phyloP scores from a whole-genome alignment of 1,140 invertebrate species.

The Muscidifurax raptorellus region DNA sequence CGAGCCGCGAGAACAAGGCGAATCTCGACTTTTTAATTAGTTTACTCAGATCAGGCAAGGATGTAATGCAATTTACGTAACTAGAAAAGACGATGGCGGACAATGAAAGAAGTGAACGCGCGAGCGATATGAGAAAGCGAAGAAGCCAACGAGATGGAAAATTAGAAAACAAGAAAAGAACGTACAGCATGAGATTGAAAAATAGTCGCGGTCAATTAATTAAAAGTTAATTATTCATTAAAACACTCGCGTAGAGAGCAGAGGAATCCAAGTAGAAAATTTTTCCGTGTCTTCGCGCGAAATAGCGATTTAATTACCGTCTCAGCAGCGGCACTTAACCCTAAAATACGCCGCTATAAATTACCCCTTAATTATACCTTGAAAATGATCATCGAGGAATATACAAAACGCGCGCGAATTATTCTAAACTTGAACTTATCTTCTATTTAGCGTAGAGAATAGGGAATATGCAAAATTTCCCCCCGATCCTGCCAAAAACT shows the following conservation, averaged over 20 bases:
- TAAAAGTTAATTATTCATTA: conserved; percentile 23
- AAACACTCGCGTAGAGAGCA: not conserved
- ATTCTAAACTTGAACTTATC: not conserved
- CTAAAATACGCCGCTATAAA: not conserved
- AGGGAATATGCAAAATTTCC: not conserved
- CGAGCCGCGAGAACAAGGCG: too few relatives aligned
- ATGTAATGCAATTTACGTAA: not conserved
- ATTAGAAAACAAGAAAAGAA: not conserved
- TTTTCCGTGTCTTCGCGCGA: not conserved
- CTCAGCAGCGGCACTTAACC: not conserved
- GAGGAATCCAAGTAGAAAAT: not conserved
- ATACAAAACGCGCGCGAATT: not conserved
- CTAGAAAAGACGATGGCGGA: not conserved
- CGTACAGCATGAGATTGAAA: not conserved
- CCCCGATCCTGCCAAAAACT: not conserved
- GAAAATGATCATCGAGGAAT: not conserved
- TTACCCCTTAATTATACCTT: not conserved
- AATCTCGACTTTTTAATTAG: too few relatives aligned
- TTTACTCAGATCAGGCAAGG: too few relatives aligned
- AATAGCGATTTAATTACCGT: conserved; percentile 3
- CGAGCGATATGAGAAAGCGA: not conserved
- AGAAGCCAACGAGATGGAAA: not conserved
- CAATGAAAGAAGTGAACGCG: not conserved
- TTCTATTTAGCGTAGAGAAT: not conserved
- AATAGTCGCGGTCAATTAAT: not conserved